Percentiles rank a stretch among this genome's conserved stretches.
phyloP scores from a whole-genome alignment of 2,888 invertebrate species.

The Griposia aprilina region DNA sequence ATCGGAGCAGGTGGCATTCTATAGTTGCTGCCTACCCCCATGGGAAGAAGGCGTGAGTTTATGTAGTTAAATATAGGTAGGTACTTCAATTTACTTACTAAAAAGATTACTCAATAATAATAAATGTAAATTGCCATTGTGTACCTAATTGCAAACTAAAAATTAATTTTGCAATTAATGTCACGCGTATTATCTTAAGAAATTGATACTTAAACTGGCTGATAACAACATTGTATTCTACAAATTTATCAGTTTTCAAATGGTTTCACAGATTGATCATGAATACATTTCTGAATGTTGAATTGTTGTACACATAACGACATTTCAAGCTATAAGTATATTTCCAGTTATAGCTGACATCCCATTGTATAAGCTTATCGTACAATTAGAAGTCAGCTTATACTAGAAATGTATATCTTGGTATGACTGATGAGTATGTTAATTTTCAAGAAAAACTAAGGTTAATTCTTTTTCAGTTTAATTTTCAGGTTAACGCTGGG shows the following conservation, averaged over 20 bases:
- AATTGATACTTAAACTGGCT: slow-evolving; percentile 48
- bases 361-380: too few species aligned
- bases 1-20: background rate
- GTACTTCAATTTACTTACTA: background rate
- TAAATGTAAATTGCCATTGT: slow-evolving; percentile 14
- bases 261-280: slow-evolving; percentile 19
- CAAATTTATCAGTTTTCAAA: slow-evolving; percentile 31
- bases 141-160: slow-evolving; percentile 20
- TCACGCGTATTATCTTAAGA: slow-evolving; percentile 43
- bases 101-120: background rate
- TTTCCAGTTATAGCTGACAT: too few species aligned
- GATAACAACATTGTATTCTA: slow-evolving; percentile 45
- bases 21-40: background rate
- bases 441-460: background rate
- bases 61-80: background rate
- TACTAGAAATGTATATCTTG: too few species aligned
- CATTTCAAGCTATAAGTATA: too few species aligned
- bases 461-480: background rate
- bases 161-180: slow-evolving; percentile 34
- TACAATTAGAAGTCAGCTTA: too few species aligned
- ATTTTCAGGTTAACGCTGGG: background rate
- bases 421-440: too few species aligned
- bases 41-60: background rate
- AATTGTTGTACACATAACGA: background rate
- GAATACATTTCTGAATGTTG: slow-evolving; percentile 1